Evolutionary conservation across 2,113 vertebrate genomes (phyloP), one percentile per base, ranked within the genome.

Genomic region (Silurus glanis): DNA sequence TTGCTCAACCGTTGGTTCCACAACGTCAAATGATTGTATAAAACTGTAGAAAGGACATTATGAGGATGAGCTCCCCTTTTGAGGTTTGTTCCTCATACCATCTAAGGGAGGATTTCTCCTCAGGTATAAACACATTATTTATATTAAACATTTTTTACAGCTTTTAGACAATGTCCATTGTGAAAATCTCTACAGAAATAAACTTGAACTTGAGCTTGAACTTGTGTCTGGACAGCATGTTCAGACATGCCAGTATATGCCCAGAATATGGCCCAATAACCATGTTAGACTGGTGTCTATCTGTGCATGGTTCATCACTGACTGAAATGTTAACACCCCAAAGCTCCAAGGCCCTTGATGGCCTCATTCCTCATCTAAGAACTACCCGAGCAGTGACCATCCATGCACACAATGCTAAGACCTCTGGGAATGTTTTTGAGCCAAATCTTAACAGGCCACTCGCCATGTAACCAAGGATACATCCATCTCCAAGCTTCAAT

Each of bases 281-380:
- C 25, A 85, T 90, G 88, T 89, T 92, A 56, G 51, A 14, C 13
- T 14, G 14, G 91, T 94, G 93, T 95, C 93, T 93, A 92, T 88
- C 89, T 90, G 90, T 85, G 86, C 90, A 91, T 88, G 84, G 84
- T 92, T 90, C 89, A 94, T 94, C 93, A 95, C 91, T 86, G 92
- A 87, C 93, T 92, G 93, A 94, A 94, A 95, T 92, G 93, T 92
- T 93, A 94, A 94, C 93, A 93, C 93, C 93, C 91, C 94, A 94
- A 94, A 71, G 92, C 94, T 93, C 94, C 91, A 94, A 94, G 94
- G 94, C 93, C 93, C 92, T 90, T 91, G 90, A 88, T 93, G 91
- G 92, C 90, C 92, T 94, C 94, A 94, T 95, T 93, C 93, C 91
- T 95, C 93, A 94, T 92, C 85, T 66, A 7, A 81, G 91, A 91